Base-by-base conservation (phyloP, 2,888 invertebrate genomes). In the Dryococelus australis region DNA sequence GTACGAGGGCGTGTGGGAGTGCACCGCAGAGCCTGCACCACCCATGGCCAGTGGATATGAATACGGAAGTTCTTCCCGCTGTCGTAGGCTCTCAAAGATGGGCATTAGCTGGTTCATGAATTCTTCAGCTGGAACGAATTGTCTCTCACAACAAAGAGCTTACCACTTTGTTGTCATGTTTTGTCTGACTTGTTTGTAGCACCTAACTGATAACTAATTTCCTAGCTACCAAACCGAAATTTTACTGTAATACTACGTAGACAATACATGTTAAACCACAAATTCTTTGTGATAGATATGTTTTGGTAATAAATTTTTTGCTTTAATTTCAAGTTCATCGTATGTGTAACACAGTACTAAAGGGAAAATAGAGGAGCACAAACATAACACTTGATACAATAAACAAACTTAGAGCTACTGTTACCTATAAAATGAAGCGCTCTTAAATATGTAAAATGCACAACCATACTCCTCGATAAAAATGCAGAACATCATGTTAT, bases 101-200 rank as follows among this genome's bases (percentile, higher is more conserved):
- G 98, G 98, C 96, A 96, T 97, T 96, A 98, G 95, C 95, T 98
- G 97, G 94, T 96, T 97, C 96, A 98, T 95, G 95, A 98, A 97
- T 95, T 97, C 97, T 94, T 97, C 97, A 94, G 97, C 98, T 98
- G 94, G 91, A 90, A 88, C 86, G 87, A 85, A 78, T 20, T 65
- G 65, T 65, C 0, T 65, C 8, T 65, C n/a, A 65, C 65, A 65
- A 24, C 65, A 65, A 65, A 65, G 65, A 65, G 65, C 65, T 65
- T 65, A 24, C 65, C n/a, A 65, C 65, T 65, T 65, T n/a, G 65
- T 65, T 65, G 65, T 6, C 20, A 20, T 24, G n/a, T 65, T n/a
- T 65, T 65, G 65, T 65, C 20, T 65, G 65, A n/a, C 65, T 8
- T n/a, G n/a, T 20, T 65, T 3, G 51, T 6, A 20, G 20, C 51